Conservation (phyloP, 2,797 vertebrate genomes). For the Rhinatrema bivittatum region DNA sequence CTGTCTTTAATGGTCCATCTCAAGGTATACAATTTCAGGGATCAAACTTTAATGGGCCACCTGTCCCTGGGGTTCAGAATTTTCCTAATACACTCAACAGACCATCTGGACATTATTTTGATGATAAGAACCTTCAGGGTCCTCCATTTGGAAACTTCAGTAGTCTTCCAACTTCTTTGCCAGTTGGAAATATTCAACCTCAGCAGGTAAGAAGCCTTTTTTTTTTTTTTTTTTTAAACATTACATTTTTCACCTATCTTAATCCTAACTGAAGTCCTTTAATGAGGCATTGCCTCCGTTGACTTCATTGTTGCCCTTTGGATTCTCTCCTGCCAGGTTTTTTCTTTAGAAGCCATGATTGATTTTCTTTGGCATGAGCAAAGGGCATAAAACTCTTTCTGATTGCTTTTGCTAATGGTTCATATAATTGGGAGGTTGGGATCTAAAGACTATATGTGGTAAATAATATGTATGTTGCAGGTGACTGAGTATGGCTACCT, state of each 20-base stretch:
- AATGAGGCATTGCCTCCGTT: no score
- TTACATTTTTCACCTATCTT: neutral
- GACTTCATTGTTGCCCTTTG: no score
- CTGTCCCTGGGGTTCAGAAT: slow-evolving; percentile 56
- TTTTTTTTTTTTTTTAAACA: neutral
- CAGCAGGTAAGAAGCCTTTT: slow-evolving; percentile 64
- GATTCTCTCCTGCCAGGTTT: no score
- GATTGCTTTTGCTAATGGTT: no score
- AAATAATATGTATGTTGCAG: no score
- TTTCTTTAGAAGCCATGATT: no score
- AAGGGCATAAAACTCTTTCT: no score
- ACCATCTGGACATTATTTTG: slow-evolving; percentile 64
- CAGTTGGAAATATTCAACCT: slow-evolving; percentile 59
- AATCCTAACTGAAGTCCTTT: neutral
- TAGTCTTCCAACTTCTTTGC: slow-evolving; percentile 39
- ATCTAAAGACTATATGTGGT: no score
- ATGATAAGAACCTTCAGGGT: slow-evolving; percentile 63
- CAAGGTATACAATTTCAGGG: slow-evolving; percentile 49
- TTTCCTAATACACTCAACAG: slow-evolving; percentile 58
- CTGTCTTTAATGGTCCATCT: slow-evolving; percentile 61
- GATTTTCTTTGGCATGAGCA: no score
- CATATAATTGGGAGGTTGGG: no score
- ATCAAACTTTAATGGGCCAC: slow-evolving; percentile 73
- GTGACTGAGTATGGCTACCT: no score
- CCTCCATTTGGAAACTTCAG: slow-evolving; percentile 59